These are phyloP conservation scores for Zygogramma bicolorata DNA, from an alignment of 2,888 invertebrate genomes.

Conservation along the genomic window DNA sequence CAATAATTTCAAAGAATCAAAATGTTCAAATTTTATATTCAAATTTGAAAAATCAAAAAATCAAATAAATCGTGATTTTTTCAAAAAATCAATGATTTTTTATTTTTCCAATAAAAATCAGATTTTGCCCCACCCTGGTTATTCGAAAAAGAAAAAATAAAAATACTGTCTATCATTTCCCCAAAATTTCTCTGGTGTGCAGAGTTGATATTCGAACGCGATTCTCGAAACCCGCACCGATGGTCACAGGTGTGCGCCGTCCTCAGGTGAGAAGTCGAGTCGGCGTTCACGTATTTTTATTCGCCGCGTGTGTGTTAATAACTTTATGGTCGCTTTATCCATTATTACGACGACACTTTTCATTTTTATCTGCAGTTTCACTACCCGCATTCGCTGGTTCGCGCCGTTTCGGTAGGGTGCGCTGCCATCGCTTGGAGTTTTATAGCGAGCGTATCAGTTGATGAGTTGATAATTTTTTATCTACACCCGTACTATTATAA, in stretches of 20 bases:
- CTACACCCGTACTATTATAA: too few relatives aligned
- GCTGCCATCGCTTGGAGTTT: too few relatives aligned
- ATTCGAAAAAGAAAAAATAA: neutral
- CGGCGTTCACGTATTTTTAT: constrained; percentile 6
- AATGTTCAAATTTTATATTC: too few relatives aligned
- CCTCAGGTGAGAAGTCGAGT: constrained; percentile 19
- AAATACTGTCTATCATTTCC: too few relatives aligned
- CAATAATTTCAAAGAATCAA: too few relatives aligned
- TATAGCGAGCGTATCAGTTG: too few relatives aligned
- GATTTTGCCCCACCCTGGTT: neutral
- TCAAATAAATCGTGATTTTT: too few relatives aligned
- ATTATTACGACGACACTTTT: constrained; percentile 26
- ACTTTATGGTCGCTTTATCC: constrained; percentile 20
- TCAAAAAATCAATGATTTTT: too few relatives aligned
- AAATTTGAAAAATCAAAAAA: too few relatives aligned
- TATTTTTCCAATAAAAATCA: too few relatives aligned
- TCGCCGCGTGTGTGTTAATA: constrained; percentile 17
- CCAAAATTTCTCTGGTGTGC: neutral
- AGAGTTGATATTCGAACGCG: neutral
- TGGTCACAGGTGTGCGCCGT: constrained; percentile 18
- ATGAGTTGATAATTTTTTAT: too few relatives aligned
- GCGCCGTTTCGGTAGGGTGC: constrained; percentile 3
- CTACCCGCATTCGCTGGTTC: constrained; percentile 19
- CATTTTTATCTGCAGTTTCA: constrained; percentile 24
- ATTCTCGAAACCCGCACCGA: neutral